These are phyloP conservation scores for Pteronotus mesoamericanus DNA, from an alignment of 2,797 vertebrate species.

Conservation along the genomic window DNA sequence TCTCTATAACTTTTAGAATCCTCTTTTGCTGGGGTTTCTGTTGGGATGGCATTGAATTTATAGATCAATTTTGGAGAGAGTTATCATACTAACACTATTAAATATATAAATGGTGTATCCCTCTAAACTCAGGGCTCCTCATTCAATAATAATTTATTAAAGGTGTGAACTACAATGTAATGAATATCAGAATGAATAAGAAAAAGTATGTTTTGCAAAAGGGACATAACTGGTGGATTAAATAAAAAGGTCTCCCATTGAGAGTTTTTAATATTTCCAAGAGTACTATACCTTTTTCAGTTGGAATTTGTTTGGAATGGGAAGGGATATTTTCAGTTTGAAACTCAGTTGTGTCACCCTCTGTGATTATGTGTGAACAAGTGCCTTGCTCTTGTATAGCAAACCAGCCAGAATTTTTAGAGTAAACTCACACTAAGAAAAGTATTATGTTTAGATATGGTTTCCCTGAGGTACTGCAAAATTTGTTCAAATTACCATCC, in stretches of 20 bases:
- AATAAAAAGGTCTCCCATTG: neutral
- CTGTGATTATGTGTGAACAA: constrained; percentile 5
- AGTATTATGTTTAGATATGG: neutral
- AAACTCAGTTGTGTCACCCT: neutral
- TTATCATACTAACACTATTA: neutral
- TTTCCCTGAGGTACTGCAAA: neutral
- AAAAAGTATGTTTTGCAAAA: constrained; percentile 3
- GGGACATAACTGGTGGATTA: neutral
- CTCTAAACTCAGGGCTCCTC: neutral
- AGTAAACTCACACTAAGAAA: constrained; percentile 1
- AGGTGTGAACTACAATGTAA: neutral
- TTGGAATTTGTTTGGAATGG: neutral
- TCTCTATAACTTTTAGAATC: neutral
- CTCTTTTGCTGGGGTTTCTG: neutral
- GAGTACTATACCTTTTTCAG: neutral
- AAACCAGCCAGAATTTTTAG: neutral
- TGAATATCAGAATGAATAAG: neutral
- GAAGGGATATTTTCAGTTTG: neutral
- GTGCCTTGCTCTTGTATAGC: neutral
- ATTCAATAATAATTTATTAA: constrained; percentile 6
- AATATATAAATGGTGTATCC: neutral
- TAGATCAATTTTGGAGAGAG: neutral
- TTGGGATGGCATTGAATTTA: neutral
- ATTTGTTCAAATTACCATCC: neutral
- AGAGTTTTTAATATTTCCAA: neutral